Conservation (phyloP, 1,140 invertebrate genomes). For the Rhagoletis zephyria region DNA sequence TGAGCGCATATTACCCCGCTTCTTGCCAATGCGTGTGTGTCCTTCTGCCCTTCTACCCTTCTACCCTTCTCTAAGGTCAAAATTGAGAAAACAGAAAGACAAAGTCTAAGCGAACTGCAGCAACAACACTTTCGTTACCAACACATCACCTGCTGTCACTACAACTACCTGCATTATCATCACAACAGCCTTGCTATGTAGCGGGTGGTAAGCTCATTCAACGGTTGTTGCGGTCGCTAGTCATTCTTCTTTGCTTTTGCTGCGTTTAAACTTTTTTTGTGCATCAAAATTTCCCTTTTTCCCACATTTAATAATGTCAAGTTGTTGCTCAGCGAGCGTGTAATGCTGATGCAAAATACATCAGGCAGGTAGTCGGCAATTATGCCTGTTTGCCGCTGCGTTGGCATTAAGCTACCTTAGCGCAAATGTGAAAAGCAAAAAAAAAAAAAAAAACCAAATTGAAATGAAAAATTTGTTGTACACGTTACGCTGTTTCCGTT, state of each 20-base stretch:
- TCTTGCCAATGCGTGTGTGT: not conserved
- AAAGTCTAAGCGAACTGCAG: not conserved
- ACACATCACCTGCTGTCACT: not conserved
- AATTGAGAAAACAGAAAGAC: too few relatives aligned
- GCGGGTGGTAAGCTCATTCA: not conserved
- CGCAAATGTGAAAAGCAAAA: not conserved
- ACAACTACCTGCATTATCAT: not conserved
- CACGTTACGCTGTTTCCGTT: not conserved
- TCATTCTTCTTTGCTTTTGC: not conserved
- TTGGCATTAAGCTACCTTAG: conserved; percentile 37
- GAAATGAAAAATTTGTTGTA: not conserved
- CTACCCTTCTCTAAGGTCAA: conserved; percentile 10
- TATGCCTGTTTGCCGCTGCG: conserved; percentile 29
- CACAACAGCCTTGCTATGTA: not conserved
- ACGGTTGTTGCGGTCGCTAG: not conserved
- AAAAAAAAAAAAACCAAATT: not conserved
- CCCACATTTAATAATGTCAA: conserved; percentile 52
- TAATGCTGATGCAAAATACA: conserved; percentile 28
- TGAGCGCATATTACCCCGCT: not conserved
- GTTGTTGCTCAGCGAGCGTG: conserved; percentile 47
- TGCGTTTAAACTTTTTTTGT: conserved; percentile 38
- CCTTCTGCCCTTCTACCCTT: too few relatives aligned
- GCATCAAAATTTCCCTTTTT: conserved; percentile 49
- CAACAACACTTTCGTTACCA: not conserved
- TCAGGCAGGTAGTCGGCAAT: conserved; percentile 7